Evolutionary conservation across 2,113 vertebrate species (phyloP), one percentile per base, ranked within the genome.

Genomic region (Catharus bicknelli): DNA sequence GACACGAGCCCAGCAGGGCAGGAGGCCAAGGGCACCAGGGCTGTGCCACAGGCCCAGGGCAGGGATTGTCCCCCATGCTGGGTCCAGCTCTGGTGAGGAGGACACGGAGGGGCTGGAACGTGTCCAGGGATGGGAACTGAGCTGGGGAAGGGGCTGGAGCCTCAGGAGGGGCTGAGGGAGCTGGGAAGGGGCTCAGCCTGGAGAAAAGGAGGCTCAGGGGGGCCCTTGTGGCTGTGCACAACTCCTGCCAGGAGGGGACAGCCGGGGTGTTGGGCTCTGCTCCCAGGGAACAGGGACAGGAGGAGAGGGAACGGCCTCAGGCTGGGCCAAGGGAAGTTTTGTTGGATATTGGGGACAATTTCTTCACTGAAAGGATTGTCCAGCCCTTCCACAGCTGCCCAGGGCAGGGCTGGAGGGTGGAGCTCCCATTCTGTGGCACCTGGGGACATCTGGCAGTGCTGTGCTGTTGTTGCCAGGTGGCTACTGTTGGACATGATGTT

Each of bases 11-110:
- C 61, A 36, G 36, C 16, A 12, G 53, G 36, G 45, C 62, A 43
- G 2, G 26, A 34, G 38, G 53, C 70, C 25, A 5, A 15, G 13
- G 53, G 30, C 30, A 34, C 16, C 36, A 11, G 36, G 36, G 16
- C 36, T 58, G 36, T 42, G 16, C 16, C 36, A 50, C 34, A 34
- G 19, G 3, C 17, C 43, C 61, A 42, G 61, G 36, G 26, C 43
- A 17, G 45, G 30, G 54, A 36, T 0, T 59, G 53, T 11, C 17
- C 40, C 40, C 26, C 27, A 21, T 62, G 45, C 53, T 38, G 30
- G 1, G 32, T 1, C 1, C 45, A 22, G 32, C 6, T 8, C 54
- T 15, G 25, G 8, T 36, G 34, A 7, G 38, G 10, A 32, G 36
- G 14, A 54, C 12, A 10, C 38, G 5, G 38, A 75, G 43, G 30